Conservation (phyloP, 2,113 vertebrate species). For the Benitochromis conjunctus region DNA sequence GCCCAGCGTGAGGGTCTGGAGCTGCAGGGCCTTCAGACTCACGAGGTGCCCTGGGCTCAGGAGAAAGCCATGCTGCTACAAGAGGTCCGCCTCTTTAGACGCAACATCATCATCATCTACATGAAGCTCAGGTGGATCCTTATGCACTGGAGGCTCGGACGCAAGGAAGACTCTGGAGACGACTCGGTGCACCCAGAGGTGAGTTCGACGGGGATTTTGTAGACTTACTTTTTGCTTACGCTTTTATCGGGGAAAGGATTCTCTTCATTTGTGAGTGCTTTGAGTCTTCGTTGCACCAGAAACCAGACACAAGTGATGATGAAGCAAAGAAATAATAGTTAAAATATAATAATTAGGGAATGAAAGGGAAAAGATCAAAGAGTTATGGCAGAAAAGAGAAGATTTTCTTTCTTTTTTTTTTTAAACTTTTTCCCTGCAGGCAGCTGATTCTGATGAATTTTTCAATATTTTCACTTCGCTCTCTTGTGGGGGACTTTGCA, state of each 20-base stretch:
- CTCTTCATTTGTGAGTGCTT: background rate
- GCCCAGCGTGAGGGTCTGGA: constrained; percentile 83
- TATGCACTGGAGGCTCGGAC: constrained; percentile 85
- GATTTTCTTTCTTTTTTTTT: background rate
- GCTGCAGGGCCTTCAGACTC: constrained; percentile 84
- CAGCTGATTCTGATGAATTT: background rate
- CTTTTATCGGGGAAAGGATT: background rate
- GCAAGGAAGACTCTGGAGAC: constrained; percentile 70
- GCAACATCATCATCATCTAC: constrained; percentile 89
- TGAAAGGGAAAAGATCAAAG: background rate
- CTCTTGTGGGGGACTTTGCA: background rate
- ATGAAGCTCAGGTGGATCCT: constrained; percentile 93
- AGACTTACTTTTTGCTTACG: background rate
- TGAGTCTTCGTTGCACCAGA: background rate
- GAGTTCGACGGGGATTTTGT: background rate
- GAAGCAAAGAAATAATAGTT: background rate
- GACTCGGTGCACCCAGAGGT: constrained; percentile 77
- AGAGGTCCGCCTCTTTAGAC: constrained; percentile 86
- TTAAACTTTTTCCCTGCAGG: background rate
- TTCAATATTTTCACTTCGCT: background rate
- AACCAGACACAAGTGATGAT: background rate
- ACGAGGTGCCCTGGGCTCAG: constrained; percentile 83
- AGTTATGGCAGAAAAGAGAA: background rate
- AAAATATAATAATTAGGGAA: background rate
- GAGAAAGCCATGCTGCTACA: constrained; percentile 84